A percentile compares a stretch with the other conserved stretches of the same genome.
Evolutionary conservation across 2,888 invertebrate genomes (phyloP).

Genomic region (Aproaerema taeniolella): DNA sequence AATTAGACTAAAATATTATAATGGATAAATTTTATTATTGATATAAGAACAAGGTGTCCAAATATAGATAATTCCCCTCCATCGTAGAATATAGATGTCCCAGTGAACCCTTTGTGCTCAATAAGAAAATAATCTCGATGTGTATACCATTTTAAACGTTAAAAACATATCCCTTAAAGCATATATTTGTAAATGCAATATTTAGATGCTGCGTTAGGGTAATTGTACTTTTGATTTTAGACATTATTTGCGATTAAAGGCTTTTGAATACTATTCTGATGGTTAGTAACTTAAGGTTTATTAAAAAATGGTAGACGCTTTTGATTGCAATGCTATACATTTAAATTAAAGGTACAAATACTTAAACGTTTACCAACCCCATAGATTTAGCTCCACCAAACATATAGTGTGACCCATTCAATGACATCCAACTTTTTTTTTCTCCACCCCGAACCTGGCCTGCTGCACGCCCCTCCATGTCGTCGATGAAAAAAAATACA

Average conservation of each 20-base stretch:
- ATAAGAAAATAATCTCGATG: constrained; percentile 64
- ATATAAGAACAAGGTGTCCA: no score
- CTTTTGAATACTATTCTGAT: no score
- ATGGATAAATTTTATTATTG: no score
- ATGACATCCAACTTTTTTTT: constrained; percentile 74
- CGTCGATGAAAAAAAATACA: constrained; percentile 61
- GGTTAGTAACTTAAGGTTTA: no score
- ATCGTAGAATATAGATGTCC: constrained; percentile 25
- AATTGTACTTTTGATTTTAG: no score
- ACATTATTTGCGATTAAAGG: no score
- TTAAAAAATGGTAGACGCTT: no score
- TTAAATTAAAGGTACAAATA: no score
- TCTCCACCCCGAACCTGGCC: constrained; percentile 66
- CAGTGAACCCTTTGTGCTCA: constrained; percentile 32
- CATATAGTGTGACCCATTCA: constrained; percentile 70
- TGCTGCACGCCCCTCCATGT: constrained; percentile 70
- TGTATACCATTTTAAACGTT: constrained; percentile 28
- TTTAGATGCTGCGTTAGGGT: constrained; percentile 33
- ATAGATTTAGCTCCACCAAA: constrained; percentile 59
- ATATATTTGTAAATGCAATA: constrained; percentile 60
- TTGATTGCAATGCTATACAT: no score
- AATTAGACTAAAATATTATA: no score
- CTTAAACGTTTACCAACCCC: constrained; percentile 41
- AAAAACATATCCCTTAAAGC: constrained; percentile 40
- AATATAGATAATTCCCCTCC: constrained; percentile 7